Conservation (phyloP, 1,140 invertebrate genomes). For the Neoseiulus cucumeris region DNA sequence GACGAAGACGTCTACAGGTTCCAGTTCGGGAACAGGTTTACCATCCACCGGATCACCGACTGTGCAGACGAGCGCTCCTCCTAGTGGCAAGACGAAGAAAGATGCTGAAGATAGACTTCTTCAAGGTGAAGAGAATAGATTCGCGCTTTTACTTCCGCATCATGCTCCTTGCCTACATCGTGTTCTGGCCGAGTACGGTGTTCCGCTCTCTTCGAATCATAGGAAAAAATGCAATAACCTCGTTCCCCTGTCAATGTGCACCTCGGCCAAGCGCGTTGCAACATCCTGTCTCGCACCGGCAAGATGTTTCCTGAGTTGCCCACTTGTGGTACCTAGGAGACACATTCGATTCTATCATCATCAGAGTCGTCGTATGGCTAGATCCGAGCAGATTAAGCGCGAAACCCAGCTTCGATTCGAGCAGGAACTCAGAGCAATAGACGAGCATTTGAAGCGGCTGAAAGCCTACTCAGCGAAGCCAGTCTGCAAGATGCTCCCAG, state of each 20-base stretch:
- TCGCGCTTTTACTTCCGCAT: background rate
- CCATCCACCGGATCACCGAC: no score
- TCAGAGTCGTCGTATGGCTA: background rate
- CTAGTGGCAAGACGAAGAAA: background rate
- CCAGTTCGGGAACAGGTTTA: no score
- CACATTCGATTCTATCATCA: background rate
- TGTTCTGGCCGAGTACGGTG: background rate
- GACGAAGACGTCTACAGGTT: no score
- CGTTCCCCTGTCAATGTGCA: background rate
- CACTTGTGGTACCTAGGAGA: background rate
- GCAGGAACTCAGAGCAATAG: background rate
- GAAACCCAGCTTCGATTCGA: background rate
- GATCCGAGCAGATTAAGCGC: background rate
- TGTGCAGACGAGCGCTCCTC: no score
- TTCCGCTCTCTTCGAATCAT: background rate
- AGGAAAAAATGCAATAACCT: conserved; percentile 3
- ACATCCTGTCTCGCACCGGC: background rate
- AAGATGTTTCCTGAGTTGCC: background rate
- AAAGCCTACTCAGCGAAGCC: background rate
- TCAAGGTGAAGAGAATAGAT: background rate
- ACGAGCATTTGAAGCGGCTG: background rate
- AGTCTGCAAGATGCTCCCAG: background rate
- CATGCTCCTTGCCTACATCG: background rate
- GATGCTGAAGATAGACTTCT: background rate
- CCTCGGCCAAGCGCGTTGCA: background rate